Conservation (phyloP, 2,113 vertebrate species). For the Xenopus tropicalis region UCB_Xtro_10.0 CM004446.2:151530501-151531000, state of each 20-base stretch:
- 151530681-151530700: slow-evolving; percentile 80
- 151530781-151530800: slow-evolving; percentile 73
- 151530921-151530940: slow-evolving; percentile 94
- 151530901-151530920: slow-evolving; percentile 96
- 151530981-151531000: slow-evolving; percentile 97
- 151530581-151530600: slow-evolving; percentile 80
- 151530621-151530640: slow-evolving; percentile 95
- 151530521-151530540: slow-evolving; percentile 84
- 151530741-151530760: slow-evolving; percentile 76
- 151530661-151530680: slow-evolving; percentile 82
- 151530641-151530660: slow-evolving; percentile 89
- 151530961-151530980: slow-evolving; percentile 94
- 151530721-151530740: slow-evolving; percentile 82
- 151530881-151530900: slow-evolving; percentile 96
- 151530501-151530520: slow-evolving; percentile 90
- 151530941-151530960: slow-evolving; percentile 92
- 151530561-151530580: slow-evolving; percentile 87
- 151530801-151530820: slow-evolving; percentile 88
- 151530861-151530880: slow-evolving; percentile 95
- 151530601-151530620: slow-evolving; percentile 86
- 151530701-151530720: slow-evolving; percentile 72
- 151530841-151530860: slow-evolving; percentile 95
- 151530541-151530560: slow-evolving; percentile 89
- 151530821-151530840: slow-evolving; percentile 86
- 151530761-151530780: slow-evolving; percentile 75